Evolutionary conservation across 2,888 invertebrate genomes (phyloP).

Genomic region (Bugula neritina): DNA sequence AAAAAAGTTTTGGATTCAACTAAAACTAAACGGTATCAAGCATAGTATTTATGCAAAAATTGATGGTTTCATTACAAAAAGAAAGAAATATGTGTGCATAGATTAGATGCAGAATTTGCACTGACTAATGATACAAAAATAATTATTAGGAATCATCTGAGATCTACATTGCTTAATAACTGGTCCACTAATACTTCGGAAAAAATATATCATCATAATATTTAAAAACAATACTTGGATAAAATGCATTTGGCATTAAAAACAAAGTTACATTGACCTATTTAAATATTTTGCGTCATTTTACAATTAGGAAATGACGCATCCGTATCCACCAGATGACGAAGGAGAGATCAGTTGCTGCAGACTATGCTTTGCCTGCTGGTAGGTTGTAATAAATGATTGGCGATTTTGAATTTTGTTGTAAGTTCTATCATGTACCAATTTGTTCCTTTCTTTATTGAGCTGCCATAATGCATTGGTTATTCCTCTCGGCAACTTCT

Average conservation of each 20-base stretch:
- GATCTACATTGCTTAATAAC: neutral
- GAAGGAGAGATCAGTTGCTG: neutral
- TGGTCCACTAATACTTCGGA: neutral
- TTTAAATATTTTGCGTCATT: too few species aligned
- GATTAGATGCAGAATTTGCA: too few species aligned
- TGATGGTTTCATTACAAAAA: too few species aligned
- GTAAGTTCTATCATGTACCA: constrained; percentile 14
- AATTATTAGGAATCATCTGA: neutral
- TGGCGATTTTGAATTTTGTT: constrained; percentile 16
- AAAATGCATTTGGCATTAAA: neutral
- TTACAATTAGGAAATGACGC: neutral
- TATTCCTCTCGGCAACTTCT: neutral
- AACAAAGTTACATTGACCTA: too few species aligned
- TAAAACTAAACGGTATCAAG: too few species aligned
- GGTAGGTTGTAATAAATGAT: constrained; percentile 3
- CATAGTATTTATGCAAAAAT: too few species aligned
- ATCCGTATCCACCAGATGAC: neutral
- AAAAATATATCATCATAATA: neutral
- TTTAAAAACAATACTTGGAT: neutral
- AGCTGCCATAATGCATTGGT: neutral
- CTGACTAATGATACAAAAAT: too few species aligned
- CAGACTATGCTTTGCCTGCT: neutral
- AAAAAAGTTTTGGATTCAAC: too few species aligned
- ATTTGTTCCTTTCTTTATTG: constrained; percentile 5
- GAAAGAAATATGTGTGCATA: too few species aligned